Conservation (phyloP, 2,888 invertebrate species). For the Leptopilina myrica region DNA sequence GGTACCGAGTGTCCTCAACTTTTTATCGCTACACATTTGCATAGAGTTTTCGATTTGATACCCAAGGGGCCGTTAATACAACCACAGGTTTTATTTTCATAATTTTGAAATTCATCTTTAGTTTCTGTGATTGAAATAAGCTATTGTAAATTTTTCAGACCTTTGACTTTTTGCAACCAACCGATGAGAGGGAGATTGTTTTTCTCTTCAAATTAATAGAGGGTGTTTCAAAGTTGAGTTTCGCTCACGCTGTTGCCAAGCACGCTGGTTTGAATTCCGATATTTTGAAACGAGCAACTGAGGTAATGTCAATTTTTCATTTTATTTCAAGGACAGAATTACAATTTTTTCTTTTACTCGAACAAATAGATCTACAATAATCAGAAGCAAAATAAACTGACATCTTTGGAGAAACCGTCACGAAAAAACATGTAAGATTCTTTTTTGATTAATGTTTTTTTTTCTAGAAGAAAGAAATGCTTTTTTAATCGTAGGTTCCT, state of each 20-base stretch:
- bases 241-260: constrained; percentile 52
- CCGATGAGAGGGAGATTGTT: constrained; percentile 42
- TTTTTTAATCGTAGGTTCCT: too few relatives aligned
- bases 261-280: constrained; percentile 43
- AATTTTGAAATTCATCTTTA: not conserved
- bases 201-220: constrained; percentile 49
- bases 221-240: constrained; percentile 51
- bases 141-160: constrained; percentile 42
- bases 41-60: constrained; percentile 81
- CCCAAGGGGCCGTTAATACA: constrained; percentile 78
- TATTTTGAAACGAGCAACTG: constrained; percentile 46
- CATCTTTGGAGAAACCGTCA: not conserved
- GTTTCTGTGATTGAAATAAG: not conserved
- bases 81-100: constrained; percentile 77
- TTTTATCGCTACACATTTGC: constrained; percentile 88
- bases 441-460: too few relatives aligned
- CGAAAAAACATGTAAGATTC: constrained; percentile 23
- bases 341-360: too few relatives aligned
- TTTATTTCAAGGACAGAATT: too few relatives aligned
- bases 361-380: not conserved
- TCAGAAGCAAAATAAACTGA: not conserved
- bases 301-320: constrained; percentile 31
- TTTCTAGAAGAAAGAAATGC: too few relatives aligned
- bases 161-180: constrained; percentile 49
- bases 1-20: constrained; percentile 84